Percentiles rank a stretch among this genome's conserved stretches.
Conservation (phyloP, 2,888 invertebrate genomes). For the Operophtera brumata region DNA sequence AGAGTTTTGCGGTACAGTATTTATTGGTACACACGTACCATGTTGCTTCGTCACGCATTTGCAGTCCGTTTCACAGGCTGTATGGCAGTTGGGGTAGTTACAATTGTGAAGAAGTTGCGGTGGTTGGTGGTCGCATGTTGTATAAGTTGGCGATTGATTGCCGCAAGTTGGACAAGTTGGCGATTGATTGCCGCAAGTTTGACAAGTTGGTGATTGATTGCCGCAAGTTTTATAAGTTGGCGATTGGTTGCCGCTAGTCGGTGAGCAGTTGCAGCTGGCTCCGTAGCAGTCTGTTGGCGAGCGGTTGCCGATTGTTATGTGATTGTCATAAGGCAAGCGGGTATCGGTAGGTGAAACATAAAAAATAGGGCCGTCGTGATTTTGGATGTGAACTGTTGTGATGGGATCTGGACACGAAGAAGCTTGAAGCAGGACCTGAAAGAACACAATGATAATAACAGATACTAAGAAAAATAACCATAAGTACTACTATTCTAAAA, state of each 20-base stretch:
- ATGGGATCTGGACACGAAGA: constrained; percentile 39
- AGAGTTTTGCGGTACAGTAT: constrained; percentile 20
- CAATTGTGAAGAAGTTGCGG: constrained; percentile 8
- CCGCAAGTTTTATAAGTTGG: constrained; percentile 6
- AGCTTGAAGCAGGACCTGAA: constrained; percentile 5
- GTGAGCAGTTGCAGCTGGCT: constrained; percentile 24
- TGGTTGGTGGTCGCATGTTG: constrained; percentile 23
- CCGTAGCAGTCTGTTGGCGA: not conserved
- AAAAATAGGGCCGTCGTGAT: constrained; percentile 57
- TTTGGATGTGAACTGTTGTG: constrained; percentile 52
- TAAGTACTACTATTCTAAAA: too few species aligned
- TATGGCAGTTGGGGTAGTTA: constrained; percentile 14
- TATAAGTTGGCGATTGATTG: constrained; percentile 7
- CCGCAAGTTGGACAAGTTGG: constrained; percentile 13
- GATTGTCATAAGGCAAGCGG: constrained; percentile 12
- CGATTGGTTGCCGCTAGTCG: constrained; percentile 27
- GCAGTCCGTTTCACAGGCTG: constrained; percentile 24
- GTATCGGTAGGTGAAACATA: constrained; percentile 33
- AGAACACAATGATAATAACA: too few species aligned
- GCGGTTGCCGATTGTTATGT: constrained; percentile 10
- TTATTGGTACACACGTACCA: constrained; percentile 19
- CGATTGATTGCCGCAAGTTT: constrained; percentile 21
- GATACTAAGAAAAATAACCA: too few species aligned
- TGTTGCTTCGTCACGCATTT: constrained; percentile 29
- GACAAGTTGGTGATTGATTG: constrained; percentile 25